Base-by-base conservation (phyloP, 1,140 invertebrate genomes). In the Neuroterus valhalla region DNA sequence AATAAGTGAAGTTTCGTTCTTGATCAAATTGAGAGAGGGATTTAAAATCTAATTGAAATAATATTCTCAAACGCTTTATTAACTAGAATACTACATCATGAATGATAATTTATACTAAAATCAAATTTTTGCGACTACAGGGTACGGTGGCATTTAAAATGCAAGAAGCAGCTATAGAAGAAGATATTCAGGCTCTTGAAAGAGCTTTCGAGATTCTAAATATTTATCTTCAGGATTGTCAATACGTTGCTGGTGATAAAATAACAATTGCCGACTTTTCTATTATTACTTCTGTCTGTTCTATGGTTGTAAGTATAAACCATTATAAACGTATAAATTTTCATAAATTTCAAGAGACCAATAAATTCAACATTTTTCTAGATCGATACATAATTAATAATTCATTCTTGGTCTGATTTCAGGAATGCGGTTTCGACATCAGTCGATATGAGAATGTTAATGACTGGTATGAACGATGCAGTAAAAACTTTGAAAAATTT, bases 201-300 rank as follows among this genome's bases (percentile, higher is more conserved):
- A 72, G 78, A 0, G 80, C 84, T 15, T 87, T 88, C 14, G 80
- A 80, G 26, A 66, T 84, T 15, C 50, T 91, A 14, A 80, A 91
- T 15, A 78, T 31, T 72, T 85, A 86, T 74, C 68, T 91, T 8
- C 85, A 89, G 6, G 81, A 75, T 4, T 81, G 86, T 26, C 86
- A 89, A 74, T 91, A 87, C 70, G 78, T 78, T 0, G 75, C 87
- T 10, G 89, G 89, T 52, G 80, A 82, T 44, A 83, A 85, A 68
- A 82, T 92, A 67, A 92, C 92, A 3, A 86, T 93, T 66, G 92
- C 92, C 0, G 92, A 91, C 81, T 69, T 90, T 11, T 23, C 88
- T 1, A 44, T 90, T 5, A 81, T 81, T n/a, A 78, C 84, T 0
- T 78, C 85, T 2, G 81, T 87, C 3, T 83, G 88, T 1, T 86